Conservation (phyloP, 2,888 invertebrate species). For the Watsonalla cultraria region DNA sequence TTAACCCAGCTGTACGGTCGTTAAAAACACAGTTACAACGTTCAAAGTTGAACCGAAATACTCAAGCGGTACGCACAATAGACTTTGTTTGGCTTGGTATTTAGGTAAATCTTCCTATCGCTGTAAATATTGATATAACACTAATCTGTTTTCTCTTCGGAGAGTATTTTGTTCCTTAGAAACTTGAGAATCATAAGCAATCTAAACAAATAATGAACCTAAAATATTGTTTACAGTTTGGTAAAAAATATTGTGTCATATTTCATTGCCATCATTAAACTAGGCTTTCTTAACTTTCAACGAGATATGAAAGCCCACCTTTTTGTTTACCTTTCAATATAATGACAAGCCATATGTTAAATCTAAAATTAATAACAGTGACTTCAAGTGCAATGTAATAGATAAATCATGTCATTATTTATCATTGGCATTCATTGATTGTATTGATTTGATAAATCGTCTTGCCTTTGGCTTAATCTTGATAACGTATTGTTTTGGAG, state of each 20-base stretch:
- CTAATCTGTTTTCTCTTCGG: no score
- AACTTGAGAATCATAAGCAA: no score
- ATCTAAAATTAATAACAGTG: not conserved
- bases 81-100: no score
- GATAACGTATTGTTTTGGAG: not conserved
- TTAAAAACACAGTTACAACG: not conserved
- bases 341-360: not conserved
- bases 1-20: not conserved
- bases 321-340: not conserved
- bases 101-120: not conserved
- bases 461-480: not conserved
- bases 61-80: not conserved
- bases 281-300: not conserved
- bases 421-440: not conserved
- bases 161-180: no score
- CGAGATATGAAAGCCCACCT: not conserved
- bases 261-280: not conserved
- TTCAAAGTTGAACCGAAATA: not conserved
- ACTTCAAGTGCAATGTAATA: not conserved
- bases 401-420: not conserved
- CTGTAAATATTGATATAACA: not conserved
- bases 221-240: not conserved
- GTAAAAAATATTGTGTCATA: not conserved
- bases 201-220: no score
- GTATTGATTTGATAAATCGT: not conserved